Conservation (phyloP, 1,140 invertebrate species). For the Drosophila grimshawi region DNA sequence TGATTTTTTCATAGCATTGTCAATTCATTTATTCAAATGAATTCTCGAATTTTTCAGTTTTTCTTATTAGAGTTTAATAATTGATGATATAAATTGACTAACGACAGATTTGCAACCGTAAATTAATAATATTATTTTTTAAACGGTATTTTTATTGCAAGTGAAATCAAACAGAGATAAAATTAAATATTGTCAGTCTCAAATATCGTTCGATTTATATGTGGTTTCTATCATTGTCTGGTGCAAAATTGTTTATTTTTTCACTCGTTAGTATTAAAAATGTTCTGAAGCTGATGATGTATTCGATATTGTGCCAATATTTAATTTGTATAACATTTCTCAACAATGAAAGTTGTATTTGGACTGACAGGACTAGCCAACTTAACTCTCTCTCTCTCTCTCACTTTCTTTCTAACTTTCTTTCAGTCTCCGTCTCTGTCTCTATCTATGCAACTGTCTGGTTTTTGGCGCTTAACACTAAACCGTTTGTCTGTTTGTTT, state of each 20-base stretch:
- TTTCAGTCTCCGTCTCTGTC: neutral
- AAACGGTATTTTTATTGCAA: too few relatives aligned
- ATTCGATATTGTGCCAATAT: conserved; percentile 2
- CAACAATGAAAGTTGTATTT: conserved; percentile 4
- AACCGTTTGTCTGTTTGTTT: conserved; percentile 40
- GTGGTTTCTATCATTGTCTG: too few relatives aligned
- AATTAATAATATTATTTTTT: too few relatives aligned
- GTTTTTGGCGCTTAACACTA: conserved; percentile 44
- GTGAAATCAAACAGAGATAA: too few relatives aligned
- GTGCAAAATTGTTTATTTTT: neutral
- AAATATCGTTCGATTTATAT: too few relatives aligned
- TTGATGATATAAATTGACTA: too few relatives aligned
- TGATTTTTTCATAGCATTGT: too few relatives aligned
- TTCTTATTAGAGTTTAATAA: too few relatives aligned
- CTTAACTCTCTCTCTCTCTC: neutral
- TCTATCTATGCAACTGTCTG: conserved; percentile 15
- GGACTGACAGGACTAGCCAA: conserved; percentile 9
- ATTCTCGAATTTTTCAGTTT: too few relatives aligned
- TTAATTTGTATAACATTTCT: conserved; percentile 13
- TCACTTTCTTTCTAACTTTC: neutral
- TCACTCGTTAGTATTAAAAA: neutral
- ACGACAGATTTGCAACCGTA: too few relatives aligned
- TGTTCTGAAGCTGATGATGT: neutral
- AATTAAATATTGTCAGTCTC: too few relatives aligned
- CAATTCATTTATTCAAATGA: too few relatives aligned